Evolutionary conservation across 2,888 invertebrate species (phyloP).

Genomic region (Helobdella robusta): DNA sequence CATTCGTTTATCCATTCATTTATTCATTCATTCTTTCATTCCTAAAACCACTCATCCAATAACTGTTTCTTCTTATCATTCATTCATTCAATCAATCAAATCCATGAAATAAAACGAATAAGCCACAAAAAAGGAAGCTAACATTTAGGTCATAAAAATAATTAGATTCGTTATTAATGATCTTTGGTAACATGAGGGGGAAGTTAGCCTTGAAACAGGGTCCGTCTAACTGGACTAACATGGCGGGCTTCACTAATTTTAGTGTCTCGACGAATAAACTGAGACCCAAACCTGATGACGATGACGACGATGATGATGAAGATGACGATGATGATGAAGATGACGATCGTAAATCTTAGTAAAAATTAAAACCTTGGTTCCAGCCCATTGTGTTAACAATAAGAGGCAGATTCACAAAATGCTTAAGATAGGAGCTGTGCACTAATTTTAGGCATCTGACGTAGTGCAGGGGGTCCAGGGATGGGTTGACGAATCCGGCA

Average conservation of each 20-base stretch:
- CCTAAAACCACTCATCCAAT: no score
- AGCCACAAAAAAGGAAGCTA: no score
- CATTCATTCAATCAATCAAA: no score
- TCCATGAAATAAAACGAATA: no score
- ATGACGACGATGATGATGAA: no score
- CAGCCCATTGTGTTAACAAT: slow-evolving; percentile 28
- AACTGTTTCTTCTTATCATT: no score
- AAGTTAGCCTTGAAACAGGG: background rate
- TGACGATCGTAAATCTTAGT: background rate
- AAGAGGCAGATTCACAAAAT: slow-evolving; percentile 12
- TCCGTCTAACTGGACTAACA: background rate
- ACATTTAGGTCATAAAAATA: no score
- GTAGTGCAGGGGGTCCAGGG: background rate
- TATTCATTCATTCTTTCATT: no score
- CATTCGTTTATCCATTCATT: no score
- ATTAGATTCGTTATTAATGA: no score
- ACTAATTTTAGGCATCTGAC: slow-evolving; percentile 6
- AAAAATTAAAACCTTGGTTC: slow-evolving; percentile 20
- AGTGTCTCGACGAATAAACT: background rate
- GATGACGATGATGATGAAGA: background rate
- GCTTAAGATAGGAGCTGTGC: background rate
- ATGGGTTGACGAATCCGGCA: background rate
- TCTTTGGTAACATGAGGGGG: background rate
- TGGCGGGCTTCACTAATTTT: background rate
- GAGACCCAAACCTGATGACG: background rate